These are phyloP conservation scores for Trichonephila inaurata DNA, from an alignment of 1,140 invertebrate genomes.

Conservation along the genomic window DNA sequence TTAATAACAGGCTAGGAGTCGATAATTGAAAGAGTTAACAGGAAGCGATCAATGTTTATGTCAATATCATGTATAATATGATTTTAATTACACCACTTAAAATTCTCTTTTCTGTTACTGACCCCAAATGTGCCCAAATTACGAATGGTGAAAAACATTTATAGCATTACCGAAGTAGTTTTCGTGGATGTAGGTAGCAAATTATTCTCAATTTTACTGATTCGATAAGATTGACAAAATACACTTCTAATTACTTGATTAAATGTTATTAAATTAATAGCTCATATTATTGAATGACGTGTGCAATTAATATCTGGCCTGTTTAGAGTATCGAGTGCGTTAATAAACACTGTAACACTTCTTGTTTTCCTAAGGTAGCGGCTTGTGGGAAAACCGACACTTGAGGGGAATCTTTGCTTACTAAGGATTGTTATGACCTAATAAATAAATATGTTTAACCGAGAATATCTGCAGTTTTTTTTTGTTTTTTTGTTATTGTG, in stretches of 20 bases:
- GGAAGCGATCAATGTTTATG: not conserved
- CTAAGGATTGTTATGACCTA: not conserved
- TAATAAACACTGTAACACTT: not conserved
- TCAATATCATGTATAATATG: not conserved
- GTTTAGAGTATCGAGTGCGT: not conserved
- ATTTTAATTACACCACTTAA: constrained; percentile 44
- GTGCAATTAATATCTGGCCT: not conserved
- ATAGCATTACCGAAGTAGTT: not conserved
- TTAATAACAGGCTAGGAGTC: not conserved
- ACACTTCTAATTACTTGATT: not conserved
- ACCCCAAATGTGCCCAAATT: not conserved
- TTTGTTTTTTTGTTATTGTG: too few relatives aligned
- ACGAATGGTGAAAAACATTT: not conserved
- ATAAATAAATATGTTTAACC: not conserved
- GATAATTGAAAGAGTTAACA: constrained; percentile 19
- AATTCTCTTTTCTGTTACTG: not conserved
- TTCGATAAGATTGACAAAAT: not conserved
- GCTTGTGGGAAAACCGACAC: not conserved
- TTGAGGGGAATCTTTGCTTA: not conserved
- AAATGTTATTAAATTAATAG: constrained; percentile 4
- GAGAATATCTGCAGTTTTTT: too few relatives aligned
- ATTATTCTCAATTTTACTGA: not conserved
- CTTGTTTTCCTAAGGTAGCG: not conserved
- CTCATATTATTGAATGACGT: not conserved
- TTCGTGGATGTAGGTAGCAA: not conserved